These are phyloP conservation scores for Enoplolaimus lenunculus DNA, from an alignment of 2,888 invertebrate species.

Conservation along the genomic window DNA sequence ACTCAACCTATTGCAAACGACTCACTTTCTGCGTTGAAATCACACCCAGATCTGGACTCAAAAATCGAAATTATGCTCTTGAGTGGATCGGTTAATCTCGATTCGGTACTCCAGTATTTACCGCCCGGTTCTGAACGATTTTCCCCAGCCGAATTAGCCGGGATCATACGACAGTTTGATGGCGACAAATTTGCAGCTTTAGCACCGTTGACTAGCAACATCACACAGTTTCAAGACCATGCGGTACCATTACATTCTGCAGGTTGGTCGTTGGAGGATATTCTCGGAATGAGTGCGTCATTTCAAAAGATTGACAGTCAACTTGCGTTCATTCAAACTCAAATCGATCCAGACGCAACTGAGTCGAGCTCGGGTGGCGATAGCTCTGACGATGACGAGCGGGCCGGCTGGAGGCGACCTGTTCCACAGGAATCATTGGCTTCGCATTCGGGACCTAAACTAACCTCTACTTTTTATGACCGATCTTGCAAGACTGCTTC, in stretches of 20 bases:
- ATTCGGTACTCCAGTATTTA: background rate
- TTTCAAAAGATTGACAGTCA: too few relatives aligned
- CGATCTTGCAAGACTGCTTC: too few relatives aligned
- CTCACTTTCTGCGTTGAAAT: too few relatives aligned
- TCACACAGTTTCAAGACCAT: too few relatives aligned
- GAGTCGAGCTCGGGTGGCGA: background rate
- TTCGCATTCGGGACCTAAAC: too few relatives aligned
- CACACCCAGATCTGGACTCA: background rate
- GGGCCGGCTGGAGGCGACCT: background rate
- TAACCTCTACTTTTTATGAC: too few relatives aligned
- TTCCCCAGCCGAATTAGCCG: background rate
- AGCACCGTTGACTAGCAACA: background rate
- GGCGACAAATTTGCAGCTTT: background rate
- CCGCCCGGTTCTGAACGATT: background rate
- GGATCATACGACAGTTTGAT: background rate
- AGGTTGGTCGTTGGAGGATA: too few relatives aligned
- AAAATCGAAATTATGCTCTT: background rate
- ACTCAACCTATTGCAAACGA: too few relatives aligned
- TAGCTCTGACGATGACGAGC: background rate
- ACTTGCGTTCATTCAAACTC: background rate
- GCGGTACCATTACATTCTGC: too few relatives aligned
- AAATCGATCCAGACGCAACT: background rate
- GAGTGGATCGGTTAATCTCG: background rate
- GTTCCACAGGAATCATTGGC: too few relatives aligned
- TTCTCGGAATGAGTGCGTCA: too few relatives aligned